Percentiles rank a stretch among this genome's conserved stretches.
phyloP scores from a whole-genome alignment of 2,888 invertebrate species.

The Nineta flava region DNA sequence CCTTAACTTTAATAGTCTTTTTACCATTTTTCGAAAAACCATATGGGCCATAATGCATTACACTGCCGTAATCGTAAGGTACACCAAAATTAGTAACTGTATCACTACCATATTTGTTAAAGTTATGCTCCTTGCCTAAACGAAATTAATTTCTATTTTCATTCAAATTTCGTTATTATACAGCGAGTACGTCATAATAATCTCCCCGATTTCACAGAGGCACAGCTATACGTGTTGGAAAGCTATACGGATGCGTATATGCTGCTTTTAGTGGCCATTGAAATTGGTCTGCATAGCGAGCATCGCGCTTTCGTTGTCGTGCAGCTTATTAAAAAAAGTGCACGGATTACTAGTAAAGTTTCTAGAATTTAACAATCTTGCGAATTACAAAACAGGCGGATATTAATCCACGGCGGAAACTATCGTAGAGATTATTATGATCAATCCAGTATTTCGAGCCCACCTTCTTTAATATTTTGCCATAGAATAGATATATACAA shows the following conservation, averaged over 20 bases:
- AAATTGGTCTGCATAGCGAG: no score
- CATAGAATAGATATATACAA: conserved; percentile 55
- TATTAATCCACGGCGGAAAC: not conserved
- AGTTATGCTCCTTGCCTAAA: conserved; percentile 39
- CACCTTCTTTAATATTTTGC: conserved; percentile 51
- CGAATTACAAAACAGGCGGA: not conserved
- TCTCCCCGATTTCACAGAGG: no score
- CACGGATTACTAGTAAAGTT: no score
- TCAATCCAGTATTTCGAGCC: no score
- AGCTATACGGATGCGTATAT: no score
- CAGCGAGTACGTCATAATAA: no score
- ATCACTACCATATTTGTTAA: conserved; percentile 47
- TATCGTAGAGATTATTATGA: not conserved
- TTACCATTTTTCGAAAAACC: conserved; percentile 54
- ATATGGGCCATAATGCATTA: conserved; percentile 54
- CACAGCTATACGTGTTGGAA: no score
- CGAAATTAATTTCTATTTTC: not conserved
- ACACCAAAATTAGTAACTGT: conserved; percentile 48
- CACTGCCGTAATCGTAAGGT: conserved; percentile 51
- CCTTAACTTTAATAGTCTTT: conserved; percentile 45
- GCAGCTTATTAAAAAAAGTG: no score
- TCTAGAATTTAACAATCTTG: no score
- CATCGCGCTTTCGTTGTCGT: no score
- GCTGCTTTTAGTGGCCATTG: no score
- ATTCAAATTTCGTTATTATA: no score